Evolutionary conservation across 2,113 vertebrate species (phyloP), one percentile per base, ranked within the genome.

Genomic region (Casuarius casuarius): DNA sequence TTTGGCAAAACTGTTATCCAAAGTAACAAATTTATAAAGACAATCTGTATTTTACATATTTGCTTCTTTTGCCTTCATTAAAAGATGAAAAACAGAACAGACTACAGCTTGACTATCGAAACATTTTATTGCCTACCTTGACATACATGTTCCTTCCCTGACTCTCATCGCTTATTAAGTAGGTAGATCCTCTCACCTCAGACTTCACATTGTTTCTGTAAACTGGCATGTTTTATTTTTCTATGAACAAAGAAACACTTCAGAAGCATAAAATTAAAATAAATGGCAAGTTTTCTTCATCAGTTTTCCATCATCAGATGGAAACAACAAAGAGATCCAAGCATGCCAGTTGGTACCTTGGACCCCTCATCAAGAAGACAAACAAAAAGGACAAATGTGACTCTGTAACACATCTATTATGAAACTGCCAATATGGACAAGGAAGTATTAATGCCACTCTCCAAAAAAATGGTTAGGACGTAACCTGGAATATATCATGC

Each of bases 401-500:
- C 54, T 70, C 66, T 35, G 21, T 35, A 74, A 58, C 38, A 35
- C 18, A 75, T 48, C 33, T 48, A 44, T 12, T 12, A 4, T 20
- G 42, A 59, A 10, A 67, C 6, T 42, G 54, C 28, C 59, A 68
- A 35, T n/a, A 58, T 0, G 0, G n/a, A 66, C 52, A 78, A 74
- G 29, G 26, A 66, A 72, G 5, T 23, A 38, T 14, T 65, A 90
- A 63, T 8, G 25, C 20, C 67, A 52, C 21, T 48, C 63, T 73
- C 54, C 28, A 78, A 48, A 42, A 52, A 78, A 15, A 4, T 4
- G 0, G 8, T 35, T 35, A 65, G 38, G 38, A 52, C 0, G 0
- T 52, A 63, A 67, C 1, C 20, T 25, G 49, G 25, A 70, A 65
- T 54, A 84, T 51, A 35, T 49, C 62, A 29, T 18, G 70, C 25